A percentile compares a stretch with the other conserved stretches of the same genome.
Conservation (phyloP, 2,888 invertebrate genomes). For the Odontocolon sp. region DNA sequence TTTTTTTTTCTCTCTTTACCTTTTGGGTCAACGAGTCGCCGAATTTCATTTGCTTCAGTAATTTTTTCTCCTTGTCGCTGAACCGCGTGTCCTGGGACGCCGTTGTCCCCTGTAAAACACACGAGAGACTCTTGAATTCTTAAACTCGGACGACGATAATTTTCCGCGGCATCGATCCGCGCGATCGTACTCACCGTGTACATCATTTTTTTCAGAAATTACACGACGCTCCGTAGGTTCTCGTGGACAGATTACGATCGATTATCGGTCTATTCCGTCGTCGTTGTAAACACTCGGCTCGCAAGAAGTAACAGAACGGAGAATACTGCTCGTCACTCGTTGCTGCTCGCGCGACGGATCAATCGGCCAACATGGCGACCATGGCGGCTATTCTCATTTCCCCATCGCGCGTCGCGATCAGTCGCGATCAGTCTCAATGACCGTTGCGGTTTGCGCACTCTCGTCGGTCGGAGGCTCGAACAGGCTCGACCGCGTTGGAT, state of each 20-base stretch:
- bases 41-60: slow-evolving; percentile 99
- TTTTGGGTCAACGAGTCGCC: slow-evolving; percentile 96
- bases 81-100: slow-evolving; percentile 99
- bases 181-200: slow-evolving; percentile 80
- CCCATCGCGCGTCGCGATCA: too few relatives aligned
- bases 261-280: background rate
- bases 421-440: too few relatives aligned
- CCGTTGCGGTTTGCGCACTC: too few relatives aligned
- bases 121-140: background rate
- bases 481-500: too few relatives aligned
- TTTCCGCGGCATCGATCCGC: background rate
- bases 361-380: slow-evolving; percentile 55
- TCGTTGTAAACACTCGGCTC: too few relatives aligned
- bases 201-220: slow-evolving; percentile 79
- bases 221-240: background rate
- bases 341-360: slow-evolving; percentile 39
- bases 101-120: slow-evolving; percentile 92
- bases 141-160: background rate
- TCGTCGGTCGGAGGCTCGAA: too few relatives aligned
- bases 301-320: background rate
- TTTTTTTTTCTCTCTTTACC: slow-evolving; percentile 82
- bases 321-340: background rate
- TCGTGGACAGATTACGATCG: background rate
- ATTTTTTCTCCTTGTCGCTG: slow-evolving; percentile 99
- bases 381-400: too few relatives aligned